Evolutionary conservation across 2,113 vertebrate species (phyloP), one percentile per base, ranked within the genome.

Genomic region (Pyrgilauda ruficollis): DNA sequence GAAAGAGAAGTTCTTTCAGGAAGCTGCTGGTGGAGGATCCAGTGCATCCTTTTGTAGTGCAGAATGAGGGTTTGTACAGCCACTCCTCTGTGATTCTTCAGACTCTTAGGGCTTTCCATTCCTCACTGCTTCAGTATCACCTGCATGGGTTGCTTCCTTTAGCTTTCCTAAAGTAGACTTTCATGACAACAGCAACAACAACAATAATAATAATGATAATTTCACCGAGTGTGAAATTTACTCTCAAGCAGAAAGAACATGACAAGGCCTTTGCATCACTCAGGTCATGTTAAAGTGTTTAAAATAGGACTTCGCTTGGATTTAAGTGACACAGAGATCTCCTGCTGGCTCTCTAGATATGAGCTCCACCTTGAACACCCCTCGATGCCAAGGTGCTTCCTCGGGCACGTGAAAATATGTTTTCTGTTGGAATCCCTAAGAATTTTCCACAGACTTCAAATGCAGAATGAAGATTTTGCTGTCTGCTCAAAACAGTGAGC

Each of bases 331-430:
- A 30, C 39, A 49, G 33, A 84, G 24, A 17, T 52, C 49, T 78
- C 27, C 30, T 19, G 4, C 16, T 91, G 64, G 18, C 16, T 78
- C 21, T 72, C 39, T 37, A 24, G 11, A 17, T 44, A 50, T 0
- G 0, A 70, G 39, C 84, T 70, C 75, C 74, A 44, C 43, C 14
- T 52, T 55, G 35, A 69, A 68, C 24, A 26, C 10, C 39, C 28
- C 35, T 33, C 0, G 0, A 18, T 31, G 27, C 11, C 14, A 1
- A 11, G 50, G 23, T 52, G 44, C 56, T 62, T 67, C 31, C 58
- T n/a, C 8, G 39, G 44, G 44, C 21, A 43, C 23, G 31, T 1
- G 9, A 17, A 80, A 77, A 80, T 0, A 1, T 21, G 7, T 35
- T 77, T 74, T 50, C 55, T 50, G 4, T 16, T 22, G 35, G 89